Conservation (phyloP, 2,113 vertebrate species). For the Nannobrachium achirus region DNA sequence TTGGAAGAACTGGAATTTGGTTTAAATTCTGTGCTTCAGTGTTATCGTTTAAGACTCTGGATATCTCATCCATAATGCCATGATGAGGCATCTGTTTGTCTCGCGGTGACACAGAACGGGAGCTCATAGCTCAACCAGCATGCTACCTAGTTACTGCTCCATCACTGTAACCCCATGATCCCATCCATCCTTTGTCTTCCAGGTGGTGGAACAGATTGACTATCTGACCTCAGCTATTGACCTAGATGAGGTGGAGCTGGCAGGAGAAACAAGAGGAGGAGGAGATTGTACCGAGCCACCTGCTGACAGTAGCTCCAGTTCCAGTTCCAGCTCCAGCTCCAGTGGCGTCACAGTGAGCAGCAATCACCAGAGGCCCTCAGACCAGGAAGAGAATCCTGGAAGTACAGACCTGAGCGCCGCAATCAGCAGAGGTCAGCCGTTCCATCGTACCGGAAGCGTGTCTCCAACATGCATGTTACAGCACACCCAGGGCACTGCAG, state of each 20-base stretch:
- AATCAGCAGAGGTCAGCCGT: slow-evolving; percentile 31
- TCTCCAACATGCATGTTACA: slow-evolving; percentile 46
- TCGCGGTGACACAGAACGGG: background rate
- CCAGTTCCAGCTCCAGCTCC: slow-evolving; percentile 56
- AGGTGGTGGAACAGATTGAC: slow-evolving; percentile 85
- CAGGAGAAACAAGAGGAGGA: slow-evolving; percentile 14
- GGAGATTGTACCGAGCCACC: slow-evolving; percentile 30
- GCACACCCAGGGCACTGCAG: slow-evolving; percentile 30
- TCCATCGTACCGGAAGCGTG: slow-evolving; percentile 16
- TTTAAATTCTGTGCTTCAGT: background rate
- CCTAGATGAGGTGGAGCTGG: slow-evolving; percentile 65
- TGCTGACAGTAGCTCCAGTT: slow-evolving; percentile 58
- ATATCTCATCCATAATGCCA: background rate
- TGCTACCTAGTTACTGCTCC: slow-evolving; percentile 1
- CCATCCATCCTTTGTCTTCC: slow-evolving; percentile 30
- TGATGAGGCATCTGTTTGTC: too few relatives aligned
- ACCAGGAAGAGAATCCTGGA: slow-evolving; percentile 20
- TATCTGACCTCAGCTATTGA: slow-evolving; percentile 79
- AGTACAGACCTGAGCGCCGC: slow-evolving; percentile 12
- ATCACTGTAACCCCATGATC: slow-evolving; percentile 34
- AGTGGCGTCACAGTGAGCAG: slow-evolving; percentile 46
- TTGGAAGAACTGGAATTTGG: background rate
- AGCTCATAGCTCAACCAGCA: background rate
- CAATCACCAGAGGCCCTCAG: slow-evolving; percentile 20
- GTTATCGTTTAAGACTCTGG: background rate